Conservation (phyloP, 1,140 invertebrate species). For the Notospermus geniculatus region DNA sequence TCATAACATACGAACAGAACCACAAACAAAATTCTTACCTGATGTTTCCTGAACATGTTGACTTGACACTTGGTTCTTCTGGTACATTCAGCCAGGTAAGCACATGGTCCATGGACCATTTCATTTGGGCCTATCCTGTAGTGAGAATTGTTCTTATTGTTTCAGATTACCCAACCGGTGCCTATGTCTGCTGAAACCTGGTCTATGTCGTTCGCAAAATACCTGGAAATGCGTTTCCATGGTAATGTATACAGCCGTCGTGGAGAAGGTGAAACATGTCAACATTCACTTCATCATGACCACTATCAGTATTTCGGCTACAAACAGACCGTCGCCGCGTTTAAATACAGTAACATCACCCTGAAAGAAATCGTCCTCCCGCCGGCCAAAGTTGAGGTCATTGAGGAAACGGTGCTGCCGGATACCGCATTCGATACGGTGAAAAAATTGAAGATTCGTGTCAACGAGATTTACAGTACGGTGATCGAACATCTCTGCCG, state of each 20-base stretch:
- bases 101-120: too few species aligned
- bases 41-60: too few species aligned
- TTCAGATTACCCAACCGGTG: conserved; percentile 49
- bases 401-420: conserved; percentile 74
- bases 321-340: conserved; percentile 81
- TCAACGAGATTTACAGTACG: conserved; percentile 41
- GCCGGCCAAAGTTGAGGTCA: conserved; percentile 62
- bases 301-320: conserved; percentile 89
- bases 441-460: conserved; percentile 23
- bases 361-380: conserved; percentile 75
- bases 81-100: too few species aligned
- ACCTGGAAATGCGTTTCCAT: conserved; percentile 83
- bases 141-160: too few species aligned
- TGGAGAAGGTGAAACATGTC: conserved; percentile 60
- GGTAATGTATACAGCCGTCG: conserved; percentile 72
- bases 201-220: conserved; percentile 87
- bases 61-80: too few species aligned
- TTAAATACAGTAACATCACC: conserved; percentile 73
- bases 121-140: too few species aligned
- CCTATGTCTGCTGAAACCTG: conserved; percentile 79
- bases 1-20: too few species aligned
- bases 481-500: conserved; percentile 63
- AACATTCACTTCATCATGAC: conserved; percentile 85
- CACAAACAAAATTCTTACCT: too few species aligned
- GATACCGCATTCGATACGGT: conserved; percentile 59